Base-by-base conservation (phyloP, 2,888 invertebrate species). In the Tachina lurida region DNA sequence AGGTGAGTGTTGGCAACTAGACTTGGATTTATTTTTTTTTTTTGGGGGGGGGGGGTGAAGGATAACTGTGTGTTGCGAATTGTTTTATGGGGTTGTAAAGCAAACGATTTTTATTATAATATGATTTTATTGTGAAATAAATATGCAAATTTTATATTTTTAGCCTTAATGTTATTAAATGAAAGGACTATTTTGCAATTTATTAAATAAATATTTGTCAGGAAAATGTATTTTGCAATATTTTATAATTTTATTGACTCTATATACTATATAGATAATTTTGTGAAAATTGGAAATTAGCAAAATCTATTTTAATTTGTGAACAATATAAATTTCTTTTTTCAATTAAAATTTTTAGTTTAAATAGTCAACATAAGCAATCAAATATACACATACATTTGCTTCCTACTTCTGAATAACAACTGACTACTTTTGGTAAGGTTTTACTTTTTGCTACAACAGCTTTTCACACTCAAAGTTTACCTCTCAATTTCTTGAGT, bases 121-220 rank as follows among this genome's bases (percentile, higher is more conserved):
- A 49, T 58, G 56, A 73, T 65, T 80, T 80, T 56, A 47, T 65
- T 56, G 31, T 47, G 15, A 67, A 31, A 47, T 39, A 65, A 56
- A 80, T 58, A 74, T 73, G 73, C 56, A 73, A 73, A 67, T 73
- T 74, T 74, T 41, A 19, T 60, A 19, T 45, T 54, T 71, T 13
- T 2, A 9, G 31, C 54, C 19, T 45, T 70, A 62, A 70, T 45
- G 15, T 17, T 17, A 70, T 54, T 70, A 43, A 70, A 49, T 52
- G 54, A 39, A 19, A 47, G 12, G 68, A 31, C 13, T 49, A 52
- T 62, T 81, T 81, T 82, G 62, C 45, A 54, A 75, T 82, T 75
- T 54, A 62, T 75, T 15, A 65, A 65, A 81, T 74, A 81, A 75
- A 70, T 82, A 70, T 82, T 63, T 68, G 56, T 43, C 10, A 17